phyloP scores from a whole-genome alignment of 2,888 invertebrate species.

The Oscheius sp. region DNA sequence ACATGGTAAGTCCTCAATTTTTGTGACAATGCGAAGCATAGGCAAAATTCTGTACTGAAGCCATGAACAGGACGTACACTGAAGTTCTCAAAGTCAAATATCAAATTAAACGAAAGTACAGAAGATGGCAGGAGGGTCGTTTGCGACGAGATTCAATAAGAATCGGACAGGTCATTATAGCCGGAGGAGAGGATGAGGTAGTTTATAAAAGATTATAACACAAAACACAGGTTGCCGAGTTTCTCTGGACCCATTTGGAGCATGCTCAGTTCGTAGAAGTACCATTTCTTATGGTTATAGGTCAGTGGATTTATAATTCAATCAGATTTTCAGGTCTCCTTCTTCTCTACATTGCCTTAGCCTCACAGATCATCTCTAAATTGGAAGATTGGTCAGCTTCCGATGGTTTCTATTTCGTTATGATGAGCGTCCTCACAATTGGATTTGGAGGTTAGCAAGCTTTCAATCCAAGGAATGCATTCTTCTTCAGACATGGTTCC shows the following conservation, averaged over 20 bases:
- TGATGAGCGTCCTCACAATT: conserved; percentile 94
- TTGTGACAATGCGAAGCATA: conserved; percentile 13
- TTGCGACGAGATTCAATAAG: conserved; percentile 50
- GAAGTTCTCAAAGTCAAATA: conserved; percentile 66
- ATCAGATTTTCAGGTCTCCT: conserved; percentile 32
- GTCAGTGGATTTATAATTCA: not conserved
- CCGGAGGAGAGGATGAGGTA: conserved; percentile 68
- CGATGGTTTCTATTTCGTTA: conserved; percentile 93
- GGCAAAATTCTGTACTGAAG: conserved; percentile 69
- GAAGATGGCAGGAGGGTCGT: conserved; percentile 57
- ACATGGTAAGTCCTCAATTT: conserved; percentile 49
- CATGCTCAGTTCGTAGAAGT: conserved; percentile 68
- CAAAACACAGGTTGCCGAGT: conserved; percentile 59
- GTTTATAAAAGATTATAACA: not conserved
- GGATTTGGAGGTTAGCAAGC: conserved; percentile 76
- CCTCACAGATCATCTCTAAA: conserved; percentile 58
- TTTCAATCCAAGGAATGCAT: not conserved
- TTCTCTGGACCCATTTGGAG: conserved; percentile 69
- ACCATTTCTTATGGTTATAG: conserved; percentile 64
- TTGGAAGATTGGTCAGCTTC: conserved; percentile 72
- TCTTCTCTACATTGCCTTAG: conserved; percentile 47
- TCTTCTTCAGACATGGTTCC: conserved; percentile 70
- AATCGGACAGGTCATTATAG: conserved; percentile 64
- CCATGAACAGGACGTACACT: conserved; percentile 67
- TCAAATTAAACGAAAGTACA: conserved; percentile 51